phyloP scores from a whole-genome alignment of 2,888 invertebrate genomes.

The Caenorhabditis sulstoni region DNA sequence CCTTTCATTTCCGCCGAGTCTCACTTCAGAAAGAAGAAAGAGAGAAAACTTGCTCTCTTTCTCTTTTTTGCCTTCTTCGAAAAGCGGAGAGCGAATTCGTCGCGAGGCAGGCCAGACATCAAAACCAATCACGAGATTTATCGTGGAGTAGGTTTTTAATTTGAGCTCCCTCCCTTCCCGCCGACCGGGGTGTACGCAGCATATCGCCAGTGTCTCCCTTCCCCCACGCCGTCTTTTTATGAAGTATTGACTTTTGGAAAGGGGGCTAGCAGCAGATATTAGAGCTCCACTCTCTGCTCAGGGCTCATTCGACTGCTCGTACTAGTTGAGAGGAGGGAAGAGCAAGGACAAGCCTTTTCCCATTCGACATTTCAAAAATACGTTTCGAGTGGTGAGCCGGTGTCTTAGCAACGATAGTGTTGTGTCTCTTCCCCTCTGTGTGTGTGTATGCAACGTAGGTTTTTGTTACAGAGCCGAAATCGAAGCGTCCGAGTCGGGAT shows the following conservation, averaged over 20 bases:
- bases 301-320: not conserved
- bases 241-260: not conserved
- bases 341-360: not conserved
- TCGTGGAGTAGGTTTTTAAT: not conserved
- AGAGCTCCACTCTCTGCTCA: not conserved
- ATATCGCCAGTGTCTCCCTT: not conserved
- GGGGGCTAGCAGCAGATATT: not conserved
- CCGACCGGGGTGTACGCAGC: not conserved
- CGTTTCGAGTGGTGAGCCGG: constrained; percentile 16
- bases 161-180: not conserved
- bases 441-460: not conserved
- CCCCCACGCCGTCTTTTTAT: not conserved
- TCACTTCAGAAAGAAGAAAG: too few species aligned
- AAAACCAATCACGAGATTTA: not conserved
- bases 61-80: too few species aligned
- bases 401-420: constrained; percentile 25
- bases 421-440: not conserved
- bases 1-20: too few species aligned
- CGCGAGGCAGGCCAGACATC: not conserved
- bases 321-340: not conserved
- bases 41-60: too few species aligned
- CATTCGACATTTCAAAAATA: constrained; percentile 17
- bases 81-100: too few species aligned
- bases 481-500: constrained; percentile 53
- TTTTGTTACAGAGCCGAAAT: constrained; percentile 50